Evolutionary conservation across 2,113 vertebrate species (phyloP).

Genomic region (Anoplopoma fimbria): DNA sequence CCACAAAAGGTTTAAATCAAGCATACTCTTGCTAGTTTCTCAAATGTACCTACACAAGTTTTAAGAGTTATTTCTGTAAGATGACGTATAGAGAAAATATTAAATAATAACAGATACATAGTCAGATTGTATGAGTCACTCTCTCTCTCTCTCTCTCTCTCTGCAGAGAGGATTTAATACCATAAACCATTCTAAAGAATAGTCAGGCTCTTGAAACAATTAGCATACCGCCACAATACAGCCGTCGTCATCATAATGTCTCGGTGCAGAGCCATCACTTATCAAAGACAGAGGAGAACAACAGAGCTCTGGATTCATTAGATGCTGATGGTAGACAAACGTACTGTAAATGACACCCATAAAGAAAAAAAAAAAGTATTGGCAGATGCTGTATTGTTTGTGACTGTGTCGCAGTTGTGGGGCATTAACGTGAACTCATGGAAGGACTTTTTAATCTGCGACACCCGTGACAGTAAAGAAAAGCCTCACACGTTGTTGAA

Average conservation of each 20-base stretch:
- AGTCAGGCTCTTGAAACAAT: conserved; percentile 65
- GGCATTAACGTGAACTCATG: conserved; percentile 15
- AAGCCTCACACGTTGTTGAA: neutral
- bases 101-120: neutral
- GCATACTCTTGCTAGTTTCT: too few relatives aligned
- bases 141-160: neutral
- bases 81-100: neutral
- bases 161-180: neutral
- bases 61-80: too few relatives aligned
- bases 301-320: conserved; percentile 30
- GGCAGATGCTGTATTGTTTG: conserved; percentile 18
- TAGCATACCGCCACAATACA: conserved; percentile 43
- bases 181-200: conserved; percentile 4
- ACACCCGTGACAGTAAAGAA: neutral
- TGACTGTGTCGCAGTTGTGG: conserved; percentile 53
- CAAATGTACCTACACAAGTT: too few relatives aligned
- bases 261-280: conserved; percentile 14
- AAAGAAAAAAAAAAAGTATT: conserved; percentile 9
- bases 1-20: too few relatives aligned
- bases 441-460: neutral
- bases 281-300: conserved; percentile 44
- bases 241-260: conserved; percentile 47
- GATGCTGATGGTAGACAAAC: conserved; percentile 63
- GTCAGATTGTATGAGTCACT: neutral
- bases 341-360: conserved; percentile 17